Percentiles rank a stretch among this genome's conserved stretches.
Conservation (phyloP, 2,113 vertebrate genomes). For the Passer montanus region DNA sequence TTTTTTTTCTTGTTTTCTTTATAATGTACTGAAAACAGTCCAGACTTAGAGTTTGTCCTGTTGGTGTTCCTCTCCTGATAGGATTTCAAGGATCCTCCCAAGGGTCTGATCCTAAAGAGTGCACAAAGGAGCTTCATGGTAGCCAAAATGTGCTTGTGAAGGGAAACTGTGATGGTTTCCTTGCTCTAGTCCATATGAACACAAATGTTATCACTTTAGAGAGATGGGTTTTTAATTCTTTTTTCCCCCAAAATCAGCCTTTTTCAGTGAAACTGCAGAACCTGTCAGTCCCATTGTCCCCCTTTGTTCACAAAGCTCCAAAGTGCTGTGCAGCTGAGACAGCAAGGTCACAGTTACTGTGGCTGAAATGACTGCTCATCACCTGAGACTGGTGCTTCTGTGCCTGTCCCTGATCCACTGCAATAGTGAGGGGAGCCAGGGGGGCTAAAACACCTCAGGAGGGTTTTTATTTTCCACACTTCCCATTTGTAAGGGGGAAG, state of each 20-base stretch:
- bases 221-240: background rate
- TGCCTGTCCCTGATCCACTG: background rate
- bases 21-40: background rate
- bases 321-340: background rate
- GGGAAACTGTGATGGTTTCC: background rate
- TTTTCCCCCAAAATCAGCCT: background rate
- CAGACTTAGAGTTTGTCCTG: background rate
- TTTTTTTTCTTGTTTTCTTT: background rate
- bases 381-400: background rate
- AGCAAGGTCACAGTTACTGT: background rate
- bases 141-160: background rate
- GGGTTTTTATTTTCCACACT: background rate
- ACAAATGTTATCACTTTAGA: background rate
- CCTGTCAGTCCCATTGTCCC: background rate
- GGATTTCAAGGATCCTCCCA: background rate
- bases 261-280: background rate
- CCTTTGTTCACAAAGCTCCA: background rate
- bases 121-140: background rate
- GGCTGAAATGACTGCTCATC: background rate
- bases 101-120: background rate
- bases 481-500: background rate
- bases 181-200: background rate
- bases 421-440: background rate
- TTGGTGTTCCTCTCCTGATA: background rate
- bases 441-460: background rate